phyloP scores from a whole-genome alignment of 1,140 invertebrate genomes.

The Drosophila guanche region DNA sequence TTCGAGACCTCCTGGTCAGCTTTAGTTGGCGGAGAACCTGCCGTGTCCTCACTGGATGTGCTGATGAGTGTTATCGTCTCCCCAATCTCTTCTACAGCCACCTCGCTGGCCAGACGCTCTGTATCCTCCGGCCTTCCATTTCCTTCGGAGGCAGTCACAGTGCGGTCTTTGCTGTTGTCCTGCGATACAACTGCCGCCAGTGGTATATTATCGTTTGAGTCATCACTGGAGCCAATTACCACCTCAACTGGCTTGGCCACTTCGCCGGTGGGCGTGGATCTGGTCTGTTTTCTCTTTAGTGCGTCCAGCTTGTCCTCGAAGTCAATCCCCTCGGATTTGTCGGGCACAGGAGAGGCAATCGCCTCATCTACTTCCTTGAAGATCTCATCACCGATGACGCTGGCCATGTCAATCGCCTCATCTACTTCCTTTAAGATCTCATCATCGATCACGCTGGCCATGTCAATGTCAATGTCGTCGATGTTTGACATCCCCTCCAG shows the following conservation, averaged over 20 bases:
- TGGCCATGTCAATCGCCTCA: constrained; percentile 64
- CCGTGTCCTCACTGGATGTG: constrained; percentile 65
- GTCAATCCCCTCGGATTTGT: constrained; percentile 48
- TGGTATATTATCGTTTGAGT: constrained; percentile 74
- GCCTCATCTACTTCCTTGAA: constrained; percentile 65
- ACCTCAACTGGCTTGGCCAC: constrained; percentile 51
- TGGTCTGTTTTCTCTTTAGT: constrained; percentile 50
- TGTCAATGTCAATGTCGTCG: constrained; percentile 75
- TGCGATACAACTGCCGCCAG: constrained; percentile 64
- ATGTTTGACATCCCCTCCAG: constrained; percentile 77
- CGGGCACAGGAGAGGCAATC: constrained; percentile 26
- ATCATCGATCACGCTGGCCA: constrained; percentile 73
- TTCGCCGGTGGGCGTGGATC: constrained; percentile 13
- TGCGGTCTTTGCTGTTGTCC: constrained; percentile 57
- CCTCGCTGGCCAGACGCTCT: constrained; percentile 51
- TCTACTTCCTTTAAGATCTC: constrained; percentile 71
- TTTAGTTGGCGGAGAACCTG: constrained; percentile 13
- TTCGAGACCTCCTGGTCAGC: constrained; percentile 27
- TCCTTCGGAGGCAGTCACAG: constrained; percentile 23
- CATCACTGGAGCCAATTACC: constrained; percentile 72
- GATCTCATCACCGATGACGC: constrained; percentile 75
- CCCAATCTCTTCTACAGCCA: constrained; percentile 48
- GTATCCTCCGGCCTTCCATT: constrained; percentile 14
- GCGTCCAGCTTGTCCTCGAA: constrained; percentile 66
- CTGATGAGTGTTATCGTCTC: constrained; percentile 63